Evolutionary conservation across 1,140 invertebrate genomes (phyloP).

Genomic region (Asbolus verrucosus): DNA sequence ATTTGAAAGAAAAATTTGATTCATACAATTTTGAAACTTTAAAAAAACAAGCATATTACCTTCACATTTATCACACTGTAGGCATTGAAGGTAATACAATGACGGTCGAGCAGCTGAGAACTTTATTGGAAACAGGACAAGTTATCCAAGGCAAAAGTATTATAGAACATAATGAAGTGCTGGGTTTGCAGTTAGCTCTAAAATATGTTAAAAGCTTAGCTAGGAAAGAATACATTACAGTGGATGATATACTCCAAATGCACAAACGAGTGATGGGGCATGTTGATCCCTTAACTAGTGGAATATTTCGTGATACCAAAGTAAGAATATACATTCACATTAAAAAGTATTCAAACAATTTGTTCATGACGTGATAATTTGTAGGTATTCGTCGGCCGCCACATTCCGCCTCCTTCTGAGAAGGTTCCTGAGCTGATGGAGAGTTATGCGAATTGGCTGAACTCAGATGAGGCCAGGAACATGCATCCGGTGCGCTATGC

Average conservation of each 20-base stretch:
- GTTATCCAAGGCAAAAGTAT: slow-evolving; percentile 95
- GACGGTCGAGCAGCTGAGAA: slow-evolving; percentile 91
- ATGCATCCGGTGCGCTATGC: slow-evolving; percentile 93
- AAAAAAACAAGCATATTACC: slow-evolving; percentile 95
- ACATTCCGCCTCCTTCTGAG: slow-evolving; percentile 86
- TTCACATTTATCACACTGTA: slow-evolving; percentile 96
- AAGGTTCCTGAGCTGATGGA: slow-evolving; percentile 87
- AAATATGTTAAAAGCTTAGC: slow-evolving; percentile 93
- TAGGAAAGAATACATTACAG: slow-evolving; percentile 76
- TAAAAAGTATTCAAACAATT: no score
- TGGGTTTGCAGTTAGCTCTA: slow-evolving; percentile 94
- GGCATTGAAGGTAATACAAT: slow-evolving; percentile 98
- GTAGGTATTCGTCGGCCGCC: slow-evolving; percentile 94
- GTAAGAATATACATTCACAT: no score
- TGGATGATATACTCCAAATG: slow-evolving; percentile 93
- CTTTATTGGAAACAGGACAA: slow-evolving; percentile 92
- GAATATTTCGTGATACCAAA: slow-evolving; percentile 74
- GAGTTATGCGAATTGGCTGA: slow-evolving; percentile 90
- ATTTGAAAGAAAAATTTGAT: slow-evolving; percentile 84
- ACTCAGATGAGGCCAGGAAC: slow-evolving; percentile 85
- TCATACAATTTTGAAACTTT: slow-evolving; percentile 82
- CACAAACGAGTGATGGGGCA: slow-evolving; percentile 93
- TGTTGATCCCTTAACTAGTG: slow-evolving; percentile 91
- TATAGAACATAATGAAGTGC: slow-evolving; percentile 96
- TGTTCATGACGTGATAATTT: slow-evolving; percentile 22